A percentile compares a stretch with the other conserved stretches of the same genome.
Conservation (phyloP, 2,113 vertebrate species). For the Osmerus eperlanus region DNA sequence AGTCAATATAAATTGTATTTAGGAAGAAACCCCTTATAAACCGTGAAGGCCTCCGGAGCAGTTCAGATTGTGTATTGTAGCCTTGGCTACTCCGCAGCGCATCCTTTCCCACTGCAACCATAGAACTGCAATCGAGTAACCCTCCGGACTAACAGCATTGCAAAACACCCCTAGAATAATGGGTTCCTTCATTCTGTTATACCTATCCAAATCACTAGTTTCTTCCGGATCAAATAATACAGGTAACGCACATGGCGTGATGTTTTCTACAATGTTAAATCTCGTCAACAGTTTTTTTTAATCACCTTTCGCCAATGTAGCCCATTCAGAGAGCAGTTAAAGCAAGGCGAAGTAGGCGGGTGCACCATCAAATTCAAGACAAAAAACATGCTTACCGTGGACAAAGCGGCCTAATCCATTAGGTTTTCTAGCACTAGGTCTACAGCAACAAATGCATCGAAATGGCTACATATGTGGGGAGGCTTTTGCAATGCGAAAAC, state of each 20-base stretch:
- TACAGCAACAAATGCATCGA: conserved; percentile 19
- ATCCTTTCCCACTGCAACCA: conserved; percentile 67
- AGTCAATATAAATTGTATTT: conserved; percentile 35
- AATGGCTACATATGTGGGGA: conserved; percentile 28
- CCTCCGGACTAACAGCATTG: conserved; percentile 46
- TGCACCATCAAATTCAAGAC: conserved; percentile 55
- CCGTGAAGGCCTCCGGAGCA: conserved; percentile 41
- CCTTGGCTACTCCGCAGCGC: conserved; percentile 65
- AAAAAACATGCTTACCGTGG: conserved; percentile 63
- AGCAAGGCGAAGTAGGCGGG: conserved; percentile 55
- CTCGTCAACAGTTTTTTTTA: conserved; percentile 35
- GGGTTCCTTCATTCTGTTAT: conserved; percentile 3
- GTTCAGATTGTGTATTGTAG: conserved; percentile 49
- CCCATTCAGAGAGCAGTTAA: conserved; percentile 45
- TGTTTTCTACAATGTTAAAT: background rate
- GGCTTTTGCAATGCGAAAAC: conserved; percentile 45
- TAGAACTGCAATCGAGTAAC: conserved; percentile 38
- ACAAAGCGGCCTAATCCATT: conserved; percentile 65
- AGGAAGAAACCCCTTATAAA: conserved; percentile 32
- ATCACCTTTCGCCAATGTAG: conserved; percentile 24
- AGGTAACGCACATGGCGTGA: background rate
- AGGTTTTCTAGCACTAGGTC: conserved; percentile 38
- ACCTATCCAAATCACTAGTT: background rate
- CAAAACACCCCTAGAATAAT: conserved; percentile 54
- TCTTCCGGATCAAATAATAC: background rate